phyloP scores from a whole-genome alignment of 2,797 vertebrate species.

The Scolopax rusticola region DNA sequence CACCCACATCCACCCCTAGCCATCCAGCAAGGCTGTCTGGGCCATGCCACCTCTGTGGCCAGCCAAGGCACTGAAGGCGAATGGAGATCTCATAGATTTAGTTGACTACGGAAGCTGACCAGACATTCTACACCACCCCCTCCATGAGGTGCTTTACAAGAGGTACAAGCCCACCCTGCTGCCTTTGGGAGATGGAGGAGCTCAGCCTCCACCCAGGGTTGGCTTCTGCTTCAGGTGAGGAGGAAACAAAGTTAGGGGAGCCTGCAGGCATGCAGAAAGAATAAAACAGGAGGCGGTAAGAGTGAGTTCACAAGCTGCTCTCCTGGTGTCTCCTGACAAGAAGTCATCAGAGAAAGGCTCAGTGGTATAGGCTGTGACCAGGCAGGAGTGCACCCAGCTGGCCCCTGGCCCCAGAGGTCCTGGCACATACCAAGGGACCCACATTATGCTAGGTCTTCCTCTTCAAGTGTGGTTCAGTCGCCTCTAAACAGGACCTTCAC shows the following conservation, averaged over 20 bases:
- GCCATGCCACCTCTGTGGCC: background rate
- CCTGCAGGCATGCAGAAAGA: fast-evolving
- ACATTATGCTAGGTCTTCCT: fast-evolving
- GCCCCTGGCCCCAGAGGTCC: fast-evolving
- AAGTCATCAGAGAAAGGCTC: background rate
- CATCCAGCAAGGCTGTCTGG: background rate
- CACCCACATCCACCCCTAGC: background rate
- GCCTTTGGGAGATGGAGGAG: background rate
- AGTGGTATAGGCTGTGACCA: too few species aligned
- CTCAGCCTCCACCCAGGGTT: background rate
- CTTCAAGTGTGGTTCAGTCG: background rate
- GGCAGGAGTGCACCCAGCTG: background rate
- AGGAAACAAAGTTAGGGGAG: background rate
- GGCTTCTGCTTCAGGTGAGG: background rate
- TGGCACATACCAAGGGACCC: background rate
- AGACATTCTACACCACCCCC: background rate
- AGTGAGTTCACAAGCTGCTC: background rate
- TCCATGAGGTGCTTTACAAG: background rate
- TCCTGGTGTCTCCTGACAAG: background rate
- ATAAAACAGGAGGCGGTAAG: background rate
- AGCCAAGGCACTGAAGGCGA: fast-evolving
- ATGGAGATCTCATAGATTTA: background rate
- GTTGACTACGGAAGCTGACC: background rate
- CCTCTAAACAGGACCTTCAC: background rate
- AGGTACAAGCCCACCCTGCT: background rate